Conservation (phyloP, 2,888 invertebrate species). For the Aquatica leii region DNA sequence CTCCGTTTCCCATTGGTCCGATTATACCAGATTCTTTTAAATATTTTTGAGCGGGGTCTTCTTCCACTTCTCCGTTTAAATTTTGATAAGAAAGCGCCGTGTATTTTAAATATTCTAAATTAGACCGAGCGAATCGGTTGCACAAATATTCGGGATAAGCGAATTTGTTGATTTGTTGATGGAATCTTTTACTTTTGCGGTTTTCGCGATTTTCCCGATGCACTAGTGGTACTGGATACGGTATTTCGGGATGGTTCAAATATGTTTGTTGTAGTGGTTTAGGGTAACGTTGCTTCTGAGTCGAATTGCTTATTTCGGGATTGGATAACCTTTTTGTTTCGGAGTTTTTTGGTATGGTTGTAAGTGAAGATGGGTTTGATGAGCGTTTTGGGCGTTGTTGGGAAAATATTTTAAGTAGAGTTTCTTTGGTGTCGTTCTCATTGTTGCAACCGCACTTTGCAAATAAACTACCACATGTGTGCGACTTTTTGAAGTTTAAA, state of each 20-base stretch:
- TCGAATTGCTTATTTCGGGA: conserved; percentile 41
- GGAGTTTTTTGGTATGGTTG: not conserved
- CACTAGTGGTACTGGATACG: conserved; percentile 50
- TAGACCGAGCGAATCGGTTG: conserved; percentile 40
- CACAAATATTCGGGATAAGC: conserved; percentile 28
- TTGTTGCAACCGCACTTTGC: conserved; percentile 59
- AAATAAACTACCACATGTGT: conserved; percentile 61
- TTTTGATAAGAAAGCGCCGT: conserved; percentile 51
- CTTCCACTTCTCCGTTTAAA: conserved; percentile 39
- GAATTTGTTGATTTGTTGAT: conserved; percentile 39
- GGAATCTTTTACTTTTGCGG: too few relatives aligned
- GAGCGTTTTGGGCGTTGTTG: conserved; percentile 35
- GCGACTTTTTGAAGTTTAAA: conserved; percentile 48
- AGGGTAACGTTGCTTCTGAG: conserved; percentile 10
- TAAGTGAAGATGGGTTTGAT: conserved; percentile 29
- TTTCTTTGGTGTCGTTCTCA: conserved; percentile 37
- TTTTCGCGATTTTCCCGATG: conserved; percentile 40
- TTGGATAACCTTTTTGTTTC: conserved; percentile 43
- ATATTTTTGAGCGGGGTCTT: conserved; percentile 56
- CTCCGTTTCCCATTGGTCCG: conserved; percentile 59
- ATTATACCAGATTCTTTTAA: conserved; percentile 57
- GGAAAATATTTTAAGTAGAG: conserved; percentile 41
- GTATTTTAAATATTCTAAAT: conserved; percentile 52
- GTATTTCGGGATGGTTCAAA: conserved; percentile 58
- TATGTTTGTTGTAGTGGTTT: conserved; percentile 44